Percentiles rank a stretch among this genome's conserved stretches.
These are phyloP conservation scores for Dicentrarchus labrax DNA, from an alignment of 2,113 vertebrate genomes.

Conservation along the genomic window DNA sequence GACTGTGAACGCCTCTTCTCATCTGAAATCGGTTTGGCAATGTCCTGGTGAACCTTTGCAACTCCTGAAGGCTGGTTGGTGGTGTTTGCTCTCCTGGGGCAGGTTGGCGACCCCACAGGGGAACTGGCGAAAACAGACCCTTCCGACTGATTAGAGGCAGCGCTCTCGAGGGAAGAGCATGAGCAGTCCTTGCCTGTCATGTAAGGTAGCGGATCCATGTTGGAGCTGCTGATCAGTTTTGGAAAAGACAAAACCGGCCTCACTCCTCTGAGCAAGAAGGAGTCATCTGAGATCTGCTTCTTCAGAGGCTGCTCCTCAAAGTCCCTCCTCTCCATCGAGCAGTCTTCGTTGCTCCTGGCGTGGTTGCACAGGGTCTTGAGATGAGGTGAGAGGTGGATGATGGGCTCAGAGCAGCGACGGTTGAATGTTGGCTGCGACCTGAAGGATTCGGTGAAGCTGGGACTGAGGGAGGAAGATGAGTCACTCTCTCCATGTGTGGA, in stretches of 20 bases:
- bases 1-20: slow-evolving; percentile 88
- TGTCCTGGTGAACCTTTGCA: slow-evolving; percentile 69
- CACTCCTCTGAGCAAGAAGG: slow-evolving; percentile 68
- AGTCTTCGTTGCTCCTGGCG: slow-evolving; percentile 90
- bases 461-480: slow-evolving; percentile 65
- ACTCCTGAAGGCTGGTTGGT: slow-evolving; percentile 79
- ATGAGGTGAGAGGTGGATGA: slow-evolving; percentile 71
- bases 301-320: slow-evolving; percentile 78
- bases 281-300: slow-evolving; percentile 86
- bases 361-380: slow-evolving; percentile 77
- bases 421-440: slow-evolving; percentile 71
- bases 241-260: slow-evolving; percentile 61
- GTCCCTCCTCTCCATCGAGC: slow-evolving; percentile 70
- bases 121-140: slow-evolving; percentile 89
- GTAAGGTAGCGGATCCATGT: slow-evolving; percentile 31
- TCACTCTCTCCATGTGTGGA: slow-evolving; percentile 19
- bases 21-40: slow-evolving; percentile 67
- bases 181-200: slow-evolving; percentile 73
- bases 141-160: slow-evolving; percentile 85
- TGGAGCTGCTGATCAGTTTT: slow-evolving; percentile 69
- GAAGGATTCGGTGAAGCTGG: slow-evolving; percentile 38
- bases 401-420: slow-evolving; percentile 93
- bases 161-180: slow-evolving; percentile 87
- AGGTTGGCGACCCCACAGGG: slow-evolving; percentile 87
- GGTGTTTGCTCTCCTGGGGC: slow-evolving; percentile 78